Conservation (phyloP, 64 coral and sea anemone species). For the Dendronephthya gigantea region DNA sequence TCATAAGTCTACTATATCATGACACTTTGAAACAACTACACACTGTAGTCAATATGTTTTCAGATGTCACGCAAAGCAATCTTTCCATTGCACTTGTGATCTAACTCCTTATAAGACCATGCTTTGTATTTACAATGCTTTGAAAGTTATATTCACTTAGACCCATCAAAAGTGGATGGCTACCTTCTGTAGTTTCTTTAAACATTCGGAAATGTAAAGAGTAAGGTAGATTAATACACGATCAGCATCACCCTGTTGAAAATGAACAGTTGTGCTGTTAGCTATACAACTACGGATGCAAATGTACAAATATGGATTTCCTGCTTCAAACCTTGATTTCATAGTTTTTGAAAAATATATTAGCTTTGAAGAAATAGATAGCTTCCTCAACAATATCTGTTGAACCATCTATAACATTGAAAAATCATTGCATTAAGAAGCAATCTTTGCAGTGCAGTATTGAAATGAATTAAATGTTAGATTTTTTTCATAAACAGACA, state of each 20-base stretch:
- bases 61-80: no score
- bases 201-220: slow-evolving; percentile 88
- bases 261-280: not conserved
- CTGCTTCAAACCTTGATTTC: slow-evolving; percentile 70
- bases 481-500: no score
- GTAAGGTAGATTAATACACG: slow-evolving; percentile 95
- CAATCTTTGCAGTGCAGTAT: no score
- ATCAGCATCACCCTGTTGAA: slow-evolving; percentile 67
- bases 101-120: no score
- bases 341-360: slow-evolving; percentile 98
- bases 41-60: no score
- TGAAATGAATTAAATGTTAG: no score
- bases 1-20: no score
- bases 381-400: slow-evolving; percentile 82
- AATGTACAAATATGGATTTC: not conserved
- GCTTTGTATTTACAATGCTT: no score
- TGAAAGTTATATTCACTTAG: no score
- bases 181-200: slow-evolving; percentile 96
- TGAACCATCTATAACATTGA: slow-evolving; percentile 48
- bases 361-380: slow-evolving; percentile 90
- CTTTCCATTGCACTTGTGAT: no score
- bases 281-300: not conserved
- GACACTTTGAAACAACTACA: no score
- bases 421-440: not conserved
- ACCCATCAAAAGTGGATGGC: no score